These are phyloP conservation scores for Lanistes nyassanus DNA, from an alignment of 1,140 invertebrate genomes.

Conservation along the genomic window DNA sequence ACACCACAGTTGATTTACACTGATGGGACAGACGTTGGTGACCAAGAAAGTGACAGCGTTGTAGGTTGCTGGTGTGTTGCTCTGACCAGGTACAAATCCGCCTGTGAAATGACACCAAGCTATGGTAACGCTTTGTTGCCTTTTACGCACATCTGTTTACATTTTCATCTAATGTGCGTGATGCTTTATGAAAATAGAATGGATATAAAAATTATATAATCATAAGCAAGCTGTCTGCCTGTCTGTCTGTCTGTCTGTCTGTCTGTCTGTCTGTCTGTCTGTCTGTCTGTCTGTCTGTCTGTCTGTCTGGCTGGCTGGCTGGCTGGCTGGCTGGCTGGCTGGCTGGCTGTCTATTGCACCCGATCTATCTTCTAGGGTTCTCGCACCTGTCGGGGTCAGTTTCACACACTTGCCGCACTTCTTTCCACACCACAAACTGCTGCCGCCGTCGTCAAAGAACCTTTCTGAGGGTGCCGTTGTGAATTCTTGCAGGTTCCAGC, in stretches of 20 bases:
- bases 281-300: constrained; percentile 9
- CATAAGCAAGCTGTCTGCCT: background rate
- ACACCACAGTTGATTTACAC: constrained; percentile 45
- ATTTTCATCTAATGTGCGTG: background rate
- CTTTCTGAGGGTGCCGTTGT: constrained; percentile 31
- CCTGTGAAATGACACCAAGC: constrained; percentile 23
- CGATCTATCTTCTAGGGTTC: background rate
- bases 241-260: background rate
- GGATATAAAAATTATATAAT: background rate
- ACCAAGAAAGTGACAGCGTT: constrained; percentile 40
- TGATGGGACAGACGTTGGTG: constrained; percentile 44
- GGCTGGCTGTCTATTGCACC: background rate
- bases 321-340: background rate
- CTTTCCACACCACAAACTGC: constrained; percentile 24
- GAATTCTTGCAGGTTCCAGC: constrained; percentile 5
- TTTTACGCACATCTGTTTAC: background rate
- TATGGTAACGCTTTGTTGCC: background rate
- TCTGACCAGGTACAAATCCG: constrained; percentile 39
- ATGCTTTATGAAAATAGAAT: background rate
- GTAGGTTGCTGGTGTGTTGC: constrained; percentile 2
- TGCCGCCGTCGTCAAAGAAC: constrained; percentile 17
- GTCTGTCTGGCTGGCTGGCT: constrained; percentile 4
- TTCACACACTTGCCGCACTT: background rate
- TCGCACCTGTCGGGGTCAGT: background rate
- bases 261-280: constrained; percentile 8